Evolutionary conservation across 2,888 invertebrate genomes (phyloP).

Genomic region (Troides aeacus): DNA sequence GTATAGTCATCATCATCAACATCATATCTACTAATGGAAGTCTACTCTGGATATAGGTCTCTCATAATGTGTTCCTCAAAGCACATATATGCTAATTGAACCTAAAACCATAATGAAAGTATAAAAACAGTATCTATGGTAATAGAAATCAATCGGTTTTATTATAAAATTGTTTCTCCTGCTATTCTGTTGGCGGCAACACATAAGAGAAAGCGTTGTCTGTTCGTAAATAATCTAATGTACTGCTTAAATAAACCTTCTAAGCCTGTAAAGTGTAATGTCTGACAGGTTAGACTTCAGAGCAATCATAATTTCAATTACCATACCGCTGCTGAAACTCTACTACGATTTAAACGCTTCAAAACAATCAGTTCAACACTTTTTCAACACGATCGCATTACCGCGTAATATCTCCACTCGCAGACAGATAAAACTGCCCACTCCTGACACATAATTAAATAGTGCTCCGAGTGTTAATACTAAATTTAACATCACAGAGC

Average conservation of each 20-base stretch:
- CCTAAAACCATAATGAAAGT: too few species aligned
- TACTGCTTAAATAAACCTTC: not conserved
- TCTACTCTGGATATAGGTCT: too few species aligned
- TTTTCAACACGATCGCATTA: slow-evolving; percentile 26
- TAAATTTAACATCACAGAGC: slow-evolving; percentile 75
- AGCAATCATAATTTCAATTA: slow-evolving; percentile 27
- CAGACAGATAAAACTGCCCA: slow-evolving; percentile 38
- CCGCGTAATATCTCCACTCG: slow-evolving; percentile 47
- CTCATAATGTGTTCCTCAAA: too few species aligned
- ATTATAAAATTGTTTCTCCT: too few species aligned
- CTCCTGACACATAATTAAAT: slow-evolving; percentile 77
- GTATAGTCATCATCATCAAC: too few species aligned
- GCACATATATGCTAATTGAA: too few species aligned
- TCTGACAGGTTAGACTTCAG: slow-evolving; percentile 17
- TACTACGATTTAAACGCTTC: slow-evolving; percentile 15
- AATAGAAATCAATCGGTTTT: too few species aligned
- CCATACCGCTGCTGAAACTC: slow-evolving; percentile 19
- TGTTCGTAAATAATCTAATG: not conserved
- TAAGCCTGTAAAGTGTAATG: not conserved
- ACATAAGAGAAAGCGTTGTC: not conserved
- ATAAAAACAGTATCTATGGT: too few species aligned
- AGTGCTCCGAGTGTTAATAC: slow-evolving; percentile 73
- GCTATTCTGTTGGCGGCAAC: too few species aligned
- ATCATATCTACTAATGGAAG: too few species aligned
- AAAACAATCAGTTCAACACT: slow-evolving; percentile 28